phyloP scores from a whole-genome alignment of 2,888 invertebrate genomes.

The Metalampra italica region DNA sequence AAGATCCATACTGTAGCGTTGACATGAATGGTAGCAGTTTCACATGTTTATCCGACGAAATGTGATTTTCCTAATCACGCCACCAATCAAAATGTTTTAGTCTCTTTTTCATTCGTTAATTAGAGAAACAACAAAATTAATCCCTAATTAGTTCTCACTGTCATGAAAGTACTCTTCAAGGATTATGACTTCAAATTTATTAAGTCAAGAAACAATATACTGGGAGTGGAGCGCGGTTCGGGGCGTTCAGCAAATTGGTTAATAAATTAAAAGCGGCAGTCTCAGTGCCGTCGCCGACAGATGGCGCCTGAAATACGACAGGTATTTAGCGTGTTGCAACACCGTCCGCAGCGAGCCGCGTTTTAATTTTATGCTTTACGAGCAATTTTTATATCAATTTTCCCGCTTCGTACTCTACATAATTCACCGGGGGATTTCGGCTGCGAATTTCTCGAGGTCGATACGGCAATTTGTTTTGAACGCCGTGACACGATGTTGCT shows the following conservation, averaged over 20 bases:
- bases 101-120: not conserved
- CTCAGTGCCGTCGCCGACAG: conserved; percentile 72
- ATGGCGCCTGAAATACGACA: conserved; percentile 76
- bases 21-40: too few relatives aligned
- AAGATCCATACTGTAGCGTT: too few relatives aligned
- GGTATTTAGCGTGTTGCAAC: conserved; percentile 77
- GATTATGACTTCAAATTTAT: conserved; percentile 69
- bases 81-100: not conserved
- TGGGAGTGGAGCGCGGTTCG: conserved; percentile 57
- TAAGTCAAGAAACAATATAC: conserved; percentile 73
- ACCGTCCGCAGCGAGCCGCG: conserved; percentile 63
- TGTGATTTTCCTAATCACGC: too few relatives aligned
- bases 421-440: conserved; percentile 35
- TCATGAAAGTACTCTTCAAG: conserved; percentile 49
- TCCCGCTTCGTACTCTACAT: conserved; percentile 56
- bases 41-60: too few relatives aligned
- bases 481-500: conserved; percentile 30
- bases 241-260: conserved; percentile 72
- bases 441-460: conserved; percentile 24
- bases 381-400: conserved; percentile 75
- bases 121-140: not conserved
- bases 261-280: conserved; percentile 76
- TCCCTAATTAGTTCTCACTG: conserved; percentile 37
- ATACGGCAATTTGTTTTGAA: conserved; percentile 50
- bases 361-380: conserved; percentile 76